Base-by-base conservation (phyloP, 2,888 invertebrate genomes). In the Tinea trinotella region DNA sequence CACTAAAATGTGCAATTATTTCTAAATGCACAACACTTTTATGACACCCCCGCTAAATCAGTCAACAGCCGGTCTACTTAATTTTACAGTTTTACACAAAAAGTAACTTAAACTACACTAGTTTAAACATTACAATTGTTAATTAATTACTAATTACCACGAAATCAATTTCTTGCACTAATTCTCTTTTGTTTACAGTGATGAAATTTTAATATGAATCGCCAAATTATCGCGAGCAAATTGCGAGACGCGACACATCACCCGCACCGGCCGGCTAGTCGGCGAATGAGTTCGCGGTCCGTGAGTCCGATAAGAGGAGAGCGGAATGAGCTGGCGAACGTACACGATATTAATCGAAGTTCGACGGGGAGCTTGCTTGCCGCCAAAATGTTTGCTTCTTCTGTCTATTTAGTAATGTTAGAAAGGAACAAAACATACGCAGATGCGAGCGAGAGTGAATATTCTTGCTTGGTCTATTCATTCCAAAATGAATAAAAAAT, bases 21-120 rank as follows among this genome's bases (percentile, higher is more conserved):
- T 2, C 15, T 13, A 40, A 30, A 30, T 30, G 40, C 40, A 40
- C 40, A 13, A 40, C 2, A 63, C 68, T 64, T 66, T n/a, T 67
- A 61, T 60, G 66, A 61, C 71, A 67, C 63, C 59, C 69, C 67
- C 61, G 66, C 64, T 60, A 66, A 76, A 71, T 76, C 80, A 78
- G n/a, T n/a, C 66, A 61, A 68, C 67, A 65, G 64, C 66, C 77
- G 77, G 73, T 65, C 66, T 62, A 57, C 72, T 77, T 68, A 81
- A 76, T 76, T 68, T 59, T 19, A 17, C 19, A 6, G 19, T 40
- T n/a, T 40, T 40, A 7, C n/a, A 15, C n/a, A 40, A 40, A 40
- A 40, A 30, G 9, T n/a, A n/a, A 4, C 30, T 30, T 40, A 40
- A 13, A 13, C 13, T 40, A 40, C 7, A 40, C 40, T 2, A 40